Evolutionary conservation across 2,888 invertebrate genomes (phyloP).

Genomic region (Gastracanthus pulcherrimus): DNA sequence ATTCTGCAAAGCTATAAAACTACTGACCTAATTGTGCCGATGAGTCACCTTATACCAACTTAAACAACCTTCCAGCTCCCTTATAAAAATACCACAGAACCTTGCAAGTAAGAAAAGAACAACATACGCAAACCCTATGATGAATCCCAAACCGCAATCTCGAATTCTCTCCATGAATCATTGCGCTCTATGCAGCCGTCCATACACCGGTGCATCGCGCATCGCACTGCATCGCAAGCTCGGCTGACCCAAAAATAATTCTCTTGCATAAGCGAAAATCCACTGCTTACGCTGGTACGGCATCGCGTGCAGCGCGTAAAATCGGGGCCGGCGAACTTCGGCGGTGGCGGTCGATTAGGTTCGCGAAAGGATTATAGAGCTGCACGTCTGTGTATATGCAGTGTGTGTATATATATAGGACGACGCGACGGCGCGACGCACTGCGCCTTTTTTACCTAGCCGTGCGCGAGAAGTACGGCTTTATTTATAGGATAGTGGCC

Average conservation of each 20-base stretch:
- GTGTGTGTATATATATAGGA: not conserved
- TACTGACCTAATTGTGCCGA: not conserved
- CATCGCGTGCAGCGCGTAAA: conserved; percentile 29
- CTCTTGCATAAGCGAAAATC: conserved; percentile 31
- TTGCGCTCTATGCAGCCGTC: not conserved
- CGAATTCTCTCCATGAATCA: conserved; percentile 25
- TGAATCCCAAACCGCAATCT: conserved; percentile 12
- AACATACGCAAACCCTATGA: not conserved
- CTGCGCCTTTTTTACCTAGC: not conserved
- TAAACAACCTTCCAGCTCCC: not conserved
- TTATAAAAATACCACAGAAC: not conserved
- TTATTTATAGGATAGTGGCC: conserved; percentile 38
- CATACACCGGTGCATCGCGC: conserved; percentile 9
- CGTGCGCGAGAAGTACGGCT: not conserved
- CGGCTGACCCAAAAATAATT: conserved; percentile 51
- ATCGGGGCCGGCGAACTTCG: conserved; percentile 37
- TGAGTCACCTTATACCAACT: not conserved
- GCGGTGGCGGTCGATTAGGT: conserved; percentile 30
- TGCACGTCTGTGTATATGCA: not conserved
- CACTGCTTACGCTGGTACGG: not conserved
- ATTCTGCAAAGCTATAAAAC: not conserved
- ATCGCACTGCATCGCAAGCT: too few relatives aligned
- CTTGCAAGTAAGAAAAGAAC: not conserved
- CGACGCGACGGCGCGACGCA: not conserved
- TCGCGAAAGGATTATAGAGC: conserved; percentile 1